Conservation (phyloP, 2,797 vertebrate species). For the Aulostomus chinensis region DNA sequence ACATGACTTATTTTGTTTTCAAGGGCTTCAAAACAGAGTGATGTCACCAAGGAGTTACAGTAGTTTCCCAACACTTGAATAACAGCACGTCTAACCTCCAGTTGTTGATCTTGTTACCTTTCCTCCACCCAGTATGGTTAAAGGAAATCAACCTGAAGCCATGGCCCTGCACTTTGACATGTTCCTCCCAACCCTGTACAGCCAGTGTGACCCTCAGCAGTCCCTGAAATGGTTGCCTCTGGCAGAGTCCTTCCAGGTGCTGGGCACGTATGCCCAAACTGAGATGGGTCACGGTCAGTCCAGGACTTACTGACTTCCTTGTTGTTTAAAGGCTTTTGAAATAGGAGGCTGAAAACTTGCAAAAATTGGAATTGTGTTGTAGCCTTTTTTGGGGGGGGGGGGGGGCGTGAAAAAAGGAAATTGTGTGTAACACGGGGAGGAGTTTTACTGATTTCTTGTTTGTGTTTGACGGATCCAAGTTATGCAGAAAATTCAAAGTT, state of each 20-base stretch:
- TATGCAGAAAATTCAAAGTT: no score
- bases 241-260: slow-evolving; percentile 75
- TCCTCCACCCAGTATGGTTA: slow-evolving; percentile 55
- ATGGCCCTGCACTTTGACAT: slow-evolving; percentile 88
- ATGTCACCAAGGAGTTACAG: not conserved
- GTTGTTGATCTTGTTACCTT: slow-evolving; percentile 38
- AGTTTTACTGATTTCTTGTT: slow-evolving; percentile 37
- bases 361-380: not conserved
- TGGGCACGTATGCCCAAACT: slow-evolving; percentile 96
- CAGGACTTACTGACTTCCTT: slow-evolving; percentile 31
- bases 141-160: slow-evolving; percentile 62
- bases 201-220: slow-evolving; percentile 87
- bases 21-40: no score
- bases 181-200: slow-evolving; percentile 89
- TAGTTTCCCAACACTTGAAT: not conserved
- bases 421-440: not conserved
- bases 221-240: slow-evolving; percentile 88
- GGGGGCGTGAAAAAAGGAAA: not conserved
- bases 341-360: not conserved
- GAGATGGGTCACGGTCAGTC: slow-evolving; percentile 98
- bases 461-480: slow-evolving; percentile 75
- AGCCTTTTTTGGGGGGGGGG: no score
- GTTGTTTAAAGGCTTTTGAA: not conserved
- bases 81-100: slow-evolving; percentile 10
- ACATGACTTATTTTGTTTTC: no score